Conservation (phyloP, 2,888 invertebrate genomes). For the Eupithecia inturbata region DNA sequence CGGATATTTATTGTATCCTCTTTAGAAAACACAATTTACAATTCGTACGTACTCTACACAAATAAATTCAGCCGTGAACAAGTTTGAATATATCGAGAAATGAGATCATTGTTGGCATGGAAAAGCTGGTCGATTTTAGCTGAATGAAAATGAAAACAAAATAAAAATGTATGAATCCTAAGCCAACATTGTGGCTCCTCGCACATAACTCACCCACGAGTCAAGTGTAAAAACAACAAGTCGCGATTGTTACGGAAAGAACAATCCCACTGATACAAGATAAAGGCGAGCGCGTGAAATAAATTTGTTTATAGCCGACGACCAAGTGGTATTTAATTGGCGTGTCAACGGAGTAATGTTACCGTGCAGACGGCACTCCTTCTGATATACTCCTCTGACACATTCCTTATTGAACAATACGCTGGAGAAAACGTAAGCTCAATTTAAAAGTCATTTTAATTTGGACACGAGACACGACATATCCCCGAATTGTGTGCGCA, state of each 20-base stretch:
- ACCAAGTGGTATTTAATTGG: slow-evolving; percentile 75
- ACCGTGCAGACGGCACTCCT: slow-evolving; percentile 41
- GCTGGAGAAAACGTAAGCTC: slow-evolving; percentile 21
- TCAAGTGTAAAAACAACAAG: slow-evolving; percentile 67
- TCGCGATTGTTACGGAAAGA: slow-evolving; percentile 71
- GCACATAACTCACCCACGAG: slow-evolving; percentile 61
- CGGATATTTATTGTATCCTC: slow-evolving; percentile 82
- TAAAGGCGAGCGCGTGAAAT: slow-evolving; percentile 72
- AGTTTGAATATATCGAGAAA: slow-evolving; percentile 32
- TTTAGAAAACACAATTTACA: slow-evolving; percentile 81
- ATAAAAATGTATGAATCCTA: slow-evolving; percentile 39
- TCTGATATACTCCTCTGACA: slow-evolving; percentile 45
- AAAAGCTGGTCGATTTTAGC: slow-evolving; percentile 33
- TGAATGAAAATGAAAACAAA: slow-evolving; percentile 14
- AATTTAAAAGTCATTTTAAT: slow-evolving; percentile 34
- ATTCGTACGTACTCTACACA: slow-evolving; percentile 54
- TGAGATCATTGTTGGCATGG: slow-evolving; percentile 29
- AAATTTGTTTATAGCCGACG: slow-evolving; percentile 70
- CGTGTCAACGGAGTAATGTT: slow-evolving; percentile 59
- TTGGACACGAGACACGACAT: slow-evolving; percentile 43
- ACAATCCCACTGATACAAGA: slow-evolving; percentile 77
- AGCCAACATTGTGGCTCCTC: slow-evolving; percentile 44
- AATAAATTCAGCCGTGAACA: slow-evolving; percentile 39
- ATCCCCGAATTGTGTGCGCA: slow-evolving; percentile 49
- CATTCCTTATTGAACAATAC: slow-evolving; percentile 41